Conservation (phyloP, 2,797 vertebrate species). For the Melanotaenia nigrans region DNA sequence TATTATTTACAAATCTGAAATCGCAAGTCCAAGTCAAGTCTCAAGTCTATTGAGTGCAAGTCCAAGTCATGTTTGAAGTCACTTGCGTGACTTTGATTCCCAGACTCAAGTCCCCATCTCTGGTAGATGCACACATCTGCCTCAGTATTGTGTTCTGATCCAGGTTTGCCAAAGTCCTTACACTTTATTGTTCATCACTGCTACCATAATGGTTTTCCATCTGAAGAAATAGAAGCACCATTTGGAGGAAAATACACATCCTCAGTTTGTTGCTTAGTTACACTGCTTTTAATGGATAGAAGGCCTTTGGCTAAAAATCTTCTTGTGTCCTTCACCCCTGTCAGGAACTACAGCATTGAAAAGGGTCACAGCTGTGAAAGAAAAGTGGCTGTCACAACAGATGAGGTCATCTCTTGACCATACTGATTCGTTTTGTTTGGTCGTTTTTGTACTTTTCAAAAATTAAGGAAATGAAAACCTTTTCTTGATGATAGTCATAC, state of each 20-base stretch:
- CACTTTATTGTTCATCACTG: conserved; percentile 18
- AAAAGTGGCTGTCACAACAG: not conserved
- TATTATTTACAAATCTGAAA: too few species aligned
- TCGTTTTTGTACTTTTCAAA: not conserved
- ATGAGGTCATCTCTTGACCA: not conserved
- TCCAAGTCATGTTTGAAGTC: too few species aligned
- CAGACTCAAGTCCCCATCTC: too few species aligned
- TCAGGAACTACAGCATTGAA: not conserved
- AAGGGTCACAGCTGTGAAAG: conserved; percentile 2
- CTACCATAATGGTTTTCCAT: conserved; percentile 22
- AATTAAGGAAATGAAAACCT: not conserved
- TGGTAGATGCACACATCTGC: not conserved
- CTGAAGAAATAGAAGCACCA: conserved; percentile 8
- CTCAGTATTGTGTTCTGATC: conserved; percentile 5
- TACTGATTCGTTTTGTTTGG: conserved; percentile 1
- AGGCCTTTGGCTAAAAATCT: not conserved
- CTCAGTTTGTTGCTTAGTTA: conserved; percentile 53
- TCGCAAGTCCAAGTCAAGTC: too few species aligned
- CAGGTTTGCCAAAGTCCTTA: not conserved
- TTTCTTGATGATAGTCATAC: not conserved
- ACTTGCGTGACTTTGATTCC: too few species aligned
- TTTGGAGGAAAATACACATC: conserved; percentile 9
- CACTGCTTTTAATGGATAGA: conserved; percentile 23
- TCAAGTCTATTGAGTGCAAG: too few species aligned
- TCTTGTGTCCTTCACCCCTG: not conserved